phyloP scores from a whole-genome alignment of 2,797 vertebrate species.

The Silurus lanzhouensis region DNA sequence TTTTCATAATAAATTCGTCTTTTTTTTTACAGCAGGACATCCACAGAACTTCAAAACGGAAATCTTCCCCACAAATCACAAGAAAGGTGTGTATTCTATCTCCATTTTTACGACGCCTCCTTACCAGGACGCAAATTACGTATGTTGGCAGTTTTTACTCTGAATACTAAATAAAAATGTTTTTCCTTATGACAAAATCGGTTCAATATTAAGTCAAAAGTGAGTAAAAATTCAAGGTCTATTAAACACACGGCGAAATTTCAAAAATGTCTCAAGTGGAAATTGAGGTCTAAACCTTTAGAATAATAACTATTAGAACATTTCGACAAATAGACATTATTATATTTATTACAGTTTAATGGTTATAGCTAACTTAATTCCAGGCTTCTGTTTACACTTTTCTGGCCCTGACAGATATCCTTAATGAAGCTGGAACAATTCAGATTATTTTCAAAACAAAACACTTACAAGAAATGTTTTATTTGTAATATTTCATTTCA shows the following conservation, averaged over 20 bases:
- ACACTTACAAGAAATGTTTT: too few relatives aligned
- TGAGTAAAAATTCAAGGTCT: background rate
- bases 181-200: background rate
- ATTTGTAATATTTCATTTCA: too few relatives aligned
- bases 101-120: background rate
- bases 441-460: too few relatives aligned
- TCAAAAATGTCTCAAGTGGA: too few relatives aligned
- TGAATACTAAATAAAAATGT: background rate
- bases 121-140: background rate
- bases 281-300: too few relatives aligned
- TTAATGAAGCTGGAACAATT: too few relatives aligned
- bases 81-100: slow-evolving; percentile 77
- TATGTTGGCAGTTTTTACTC: background rate
- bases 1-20: slow-evolving; percentile 58
- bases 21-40: slow-evolving; percentile 78
- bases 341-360: too few relatives aligned
- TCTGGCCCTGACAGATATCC: too few relatives aligned
- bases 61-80: slow-evolving; percentile 84
- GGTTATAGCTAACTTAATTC: too few relatives aligned
- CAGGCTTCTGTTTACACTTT: too few relatives aligned
- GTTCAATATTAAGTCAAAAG: background rate
- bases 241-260: background rate
- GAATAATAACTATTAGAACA: too few relatives aligned
- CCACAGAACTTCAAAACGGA: slow-evolving; percentile 87
- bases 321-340: too few relatives aligned